These are phyloP conservation scores for Amphipyra berbera DNA, from an alignment of 2,888 invertebrate species.

Conservation along the genomic window DNA sequence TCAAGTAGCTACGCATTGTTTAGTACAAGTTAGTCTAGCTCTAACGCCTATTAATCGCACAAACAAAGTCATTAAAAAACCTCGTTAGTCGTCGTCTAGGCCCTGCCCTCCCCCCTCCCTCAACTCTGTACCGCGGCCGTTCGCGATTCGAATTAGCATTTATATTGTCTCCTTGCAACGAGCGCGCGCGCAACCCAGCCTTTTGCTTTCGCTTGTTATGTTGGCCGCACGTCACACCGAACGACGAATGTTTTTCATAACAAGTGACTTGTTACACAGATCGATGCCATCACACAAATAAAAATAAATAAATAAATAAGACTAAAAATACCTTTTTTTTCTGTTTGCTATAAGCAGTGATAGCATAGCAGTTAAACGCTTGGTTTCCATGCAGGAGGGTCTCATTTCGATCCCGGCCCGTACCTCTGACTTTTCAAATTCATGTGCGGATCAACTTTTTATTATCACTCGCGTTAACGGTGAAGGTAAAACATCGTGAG, in stretches of 20 bases:
- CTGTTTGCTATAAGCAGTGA: too few species aligned
- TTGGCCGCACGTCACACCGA: constrained; percentile 45
- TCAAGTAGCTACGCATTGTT: not conserved
- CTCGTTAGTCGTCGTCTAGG: constrained; percentile 58
- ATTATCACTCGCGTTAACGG: too few species aligned
- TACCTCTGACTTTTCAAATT: too few species aligned
- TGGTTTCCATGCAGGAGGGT: too few species aligned
- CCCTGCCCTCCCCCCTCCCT: not conserved
- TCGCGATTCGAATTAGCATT: constrained; percentile 67
- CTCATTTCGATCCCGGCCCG: too few species aligned
- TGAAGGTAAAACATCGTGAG: too few species aligned
- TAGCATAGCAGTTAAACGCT: too few species aligned
- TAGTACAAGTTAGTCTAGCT: not conserved
- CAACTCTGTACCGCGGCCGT: constrained; percentile 12
- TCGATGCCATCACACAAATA: too few species aligned
- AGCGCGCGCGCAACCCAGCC: constrained; percentile 62
- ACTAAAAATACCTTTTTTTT: too few species aligned
- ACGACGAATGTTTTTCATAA: not conserved
- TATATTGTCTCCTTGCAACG: constrained; percentile 66
- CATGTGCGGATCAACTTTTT: too few species aligned
- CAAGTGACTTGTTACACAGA: not conserved
- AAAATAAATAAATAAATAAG: too few species aligned
- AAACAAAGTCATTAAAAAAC: constrained; percentile 71
- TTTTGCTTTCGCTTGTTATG: constrained; percentile 39
- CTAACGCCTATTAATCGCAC: constrained; percentile 60